These are phyloP conservation scores for Temnothorax unifasciatus DNA, from an alignment of 2,888 invertebrate species.

Conservation along the genomic window DNA sequence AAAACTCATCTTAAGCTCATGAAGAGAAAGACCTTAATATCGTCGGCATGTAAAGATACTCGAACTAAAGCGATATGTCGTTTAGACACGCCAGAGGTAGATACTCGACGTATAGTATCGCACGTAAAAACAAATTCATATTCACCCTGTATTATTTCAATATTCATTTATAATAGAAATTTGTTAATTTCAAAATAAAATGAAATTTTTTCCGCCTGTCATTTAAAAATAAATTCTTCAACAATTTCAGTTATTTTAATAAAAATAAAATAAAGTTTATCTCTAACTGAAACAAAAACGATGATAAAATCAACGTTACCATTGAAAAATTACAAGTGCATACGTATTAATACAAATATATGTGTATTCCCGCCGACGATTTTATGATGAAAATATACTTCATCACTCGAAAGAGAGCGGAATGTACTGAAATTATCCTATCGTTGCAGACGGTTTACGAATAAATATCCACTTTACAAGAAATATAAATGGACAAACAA, in stretches of 20 bases:
- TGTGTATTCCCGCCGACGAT: neutral
- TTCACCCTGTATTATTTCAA: neutral
- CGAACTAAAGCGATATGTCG: constrained; percentile 13
- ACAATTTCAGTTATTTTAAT: constrained; percentile 16
- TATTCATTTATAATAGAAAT: neutral
- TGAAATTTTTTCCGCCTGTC: neutral
- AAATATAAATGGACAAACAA: constrained; percentile 6
- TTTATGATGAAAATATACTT: constrained; percentile 12
- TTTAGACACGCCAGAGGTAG: constrained; percentile 9
- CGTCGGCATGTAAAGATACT: constrained; percentile 16
- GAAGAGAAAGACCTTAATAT: constrained; percentile 33
- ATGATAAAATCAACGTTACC: constrained; percentile 6
- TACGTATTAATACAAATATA: constrained; percentile 23
- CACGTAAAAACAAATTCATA: neutral
- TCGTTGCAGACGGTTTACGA: constrained; percentile 5
- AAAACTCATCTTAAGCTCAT: constrained; percentile 33
- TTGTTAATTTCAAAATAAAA: neutral
- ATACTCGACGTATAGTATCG: neutral
- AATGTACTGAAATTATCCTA: constrained; percentile 13
- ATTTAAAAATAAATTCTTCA: neutral
- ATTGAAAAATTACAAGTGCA: constrained; percentile 11
- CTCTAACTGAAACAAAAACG: constrained; percentile 5
- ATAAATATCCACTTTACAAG: constrained; percentile 30
- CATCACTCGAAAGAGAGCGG: neutral
- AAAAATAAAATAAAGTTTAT: neutral